Conservation (phyloP, 2,113 vertebrate species). For the Nothoprocta pentlandii region DNA sequence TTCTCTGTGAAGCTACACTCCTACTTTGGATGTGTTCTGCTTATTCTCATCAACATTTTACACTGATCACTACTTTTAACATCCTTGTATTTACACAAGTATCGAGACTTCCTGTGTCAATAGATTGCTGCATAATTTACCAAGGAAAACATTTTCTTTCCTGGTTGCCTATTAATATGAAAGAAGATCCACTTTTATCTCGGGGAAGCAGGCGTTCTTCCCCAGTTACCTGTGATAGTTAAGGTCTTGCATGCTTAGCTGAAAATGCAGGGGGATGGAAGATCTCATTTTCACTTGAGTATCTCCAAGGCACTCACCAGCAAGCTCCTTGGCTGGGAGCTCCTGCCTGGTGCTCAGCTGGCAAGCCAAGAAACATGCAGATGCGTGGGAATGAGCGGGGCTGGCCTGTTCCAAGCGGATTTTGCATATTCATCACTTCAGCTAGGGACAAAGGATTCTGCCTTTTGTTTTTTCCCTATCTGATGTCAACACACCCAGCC, state of each 20-base stretch:
- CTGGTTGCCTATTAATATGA: background rate
- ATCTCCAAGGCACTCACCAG: background rate
- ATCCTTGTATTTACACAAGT: background rate
- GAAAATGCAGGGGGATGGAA: background rate
- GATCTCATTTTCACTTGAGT: constrained; percentile 10
- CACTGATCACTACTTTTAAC: background rate
- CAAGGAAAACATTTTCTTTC: background rate
- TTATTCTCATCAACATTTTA: background rate
- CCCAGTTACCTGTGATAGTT: background rate
- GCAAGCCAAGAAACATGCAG: background rate
- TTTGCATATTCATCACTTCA: background rate
- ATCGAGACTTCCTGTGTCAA: background rate
- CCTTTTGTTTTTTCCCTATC: background rate
- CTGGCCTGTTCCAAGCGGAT: background rate
- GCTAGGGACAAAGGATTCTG: background rate
- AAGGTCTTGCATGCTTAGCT: constrained; percentile 6
- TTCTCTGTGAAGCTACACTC: background rate
- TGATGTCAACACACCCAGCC: background rate
- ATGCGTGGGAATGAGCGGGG: background rate
- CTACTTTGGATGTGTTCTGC: background rate
- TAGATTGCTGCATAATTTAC: background rate
- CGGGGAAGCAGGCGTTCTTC: background rate
- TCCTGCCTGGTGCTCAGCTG: background rate
- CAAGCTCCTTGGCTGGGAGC: background rate
- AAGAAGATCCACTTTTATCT: constrained; percentile 13